Evolutionary conservation across 2,888 invertebrate genomes (phyloP).

Genomic region (Mythimna impura): DNA sequence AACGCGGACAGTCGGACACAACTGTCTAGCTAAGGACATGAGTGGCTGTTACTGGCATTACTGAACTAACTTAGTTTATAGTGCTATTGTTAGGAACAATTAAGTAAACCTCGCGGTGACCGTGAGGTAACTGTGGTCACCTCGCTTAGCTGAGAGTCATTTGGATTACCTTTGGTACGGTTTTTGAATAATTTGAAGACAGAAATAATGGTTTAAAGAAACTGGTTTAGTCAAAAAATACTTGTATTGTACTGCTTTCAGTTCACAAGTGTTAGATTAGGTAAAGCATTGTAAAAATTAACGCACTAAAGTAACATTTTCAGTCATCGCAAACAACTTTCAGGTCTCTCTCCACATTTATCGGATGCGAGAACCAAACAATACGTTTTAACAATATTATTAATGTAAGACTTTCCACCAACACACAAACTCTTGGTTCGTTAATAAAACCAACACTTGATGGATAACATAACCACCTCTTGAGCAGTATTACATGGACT

Average conservation of each 20-base stretch:
- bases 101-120: not conserved
- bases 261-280: not conserved
- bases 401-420: conserved; percentile 20
- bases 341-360: not conserved
- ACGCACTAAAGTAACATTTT: not conserved
- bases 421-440: conserved; percentile 3
- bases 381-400: conserved; percentile 23
- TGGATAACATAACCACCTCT: conserved; percentile 15
- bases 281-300: too few relatives aligned
- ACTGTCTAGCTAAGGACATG: conserved; percentile 17
- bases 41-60: not conserved
- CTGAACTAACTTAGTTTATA: not conserved
- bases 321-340: not conserved
- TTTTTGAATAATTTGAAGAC: too few relatives aligned
- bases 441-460: conserved; percentile 35
- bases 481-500: conserved; percentile 34
- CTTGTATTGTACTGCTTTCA: too few relatives aligned
- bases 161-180: not conserved
- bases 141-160: not conserved
- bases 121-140: conserved; percentile 1
- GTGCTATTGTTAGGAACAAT: conserved; percentile 20
- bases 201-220: not conserved
- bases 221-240: too few relatives aligned
- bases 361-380: not conserved
- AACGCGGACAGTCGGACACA: conserved; percentile 1